phyloP scores from a whole-genome alignment of 2,888 invertebrate species.

The Macrophya alboannulata region DNA sequence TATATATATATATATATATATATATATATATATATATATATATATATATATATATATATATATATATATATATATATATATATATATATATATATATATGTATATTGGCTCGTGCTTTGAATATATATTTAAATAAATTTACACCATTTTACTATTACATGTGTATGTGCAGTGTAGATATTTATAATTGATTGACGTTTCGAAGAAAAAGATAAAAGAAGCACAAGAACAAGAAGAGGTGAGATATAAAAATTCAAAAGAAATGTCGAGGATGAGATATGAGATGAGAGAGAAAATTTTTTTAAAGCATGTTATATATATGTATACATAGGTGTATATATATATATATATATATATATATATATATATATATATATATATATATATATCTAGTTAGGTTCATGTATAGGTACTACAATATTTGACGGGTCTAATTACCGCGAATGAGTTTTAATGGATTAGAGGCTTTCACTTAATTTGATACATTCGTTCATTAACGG shows the following conservation, averaged over 20 bases:
- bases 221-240: too few relatives aligned
- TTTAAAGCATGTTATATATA: not conserved
- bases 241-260: not conserved
- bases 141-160: not conserved
- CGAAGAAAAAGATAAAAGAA: not conserved
- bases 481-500: conserved; percentile 35
- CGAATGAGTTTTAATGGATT: conserved; percentile 41
- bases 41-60: too few relatives aligned
- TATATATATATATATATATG: too few relatives aligned
- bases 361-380: not conserved
- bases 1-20: too few relatives aligned
- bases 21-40: too few relatives aligned
- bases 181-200: not conserved
- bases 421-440: conserved; percentile 37
- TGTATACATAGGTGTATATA: not conserved
- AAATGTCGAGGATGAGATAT: not conserved
- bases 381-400: too few relatives aligned
- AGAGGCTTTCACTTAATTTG: conserved; percentile 39
- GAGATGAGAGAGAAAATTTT: not conserved
- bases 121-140: too few relatives aligned
- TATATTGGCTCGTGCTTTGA: too few relatives aligned
- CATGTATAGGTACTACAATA: not conserved
- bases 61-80: too few relatives aligned
- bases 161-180: not conserved
- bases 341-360: not conserved